Conservation (phyloP, 2,113 vertebrate species). For the Cercocebus atys region DNA sequence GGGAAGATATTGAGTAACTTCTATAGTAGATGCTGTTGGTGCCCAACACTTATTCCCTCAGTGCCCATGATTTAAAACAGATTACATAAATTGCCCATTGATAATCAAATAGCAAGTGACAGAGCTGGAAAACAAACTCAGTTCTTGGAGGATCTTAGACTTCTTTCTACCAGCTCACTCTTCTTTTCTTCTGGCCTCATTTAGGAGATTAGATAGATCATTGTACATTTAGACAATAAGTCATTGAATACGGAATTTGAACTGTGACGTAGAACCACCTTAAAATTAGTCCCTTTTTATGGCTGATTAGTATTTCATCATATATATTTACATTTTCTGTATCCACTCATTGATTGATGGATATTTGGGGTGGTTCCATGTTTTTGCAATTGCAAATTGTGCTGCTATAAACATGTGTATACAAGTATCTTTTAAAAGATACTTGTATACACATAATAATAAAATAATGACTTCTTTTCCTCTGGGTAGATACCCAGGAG, state of each 20-base stretch:
- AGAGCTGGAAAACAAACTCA: neutral
- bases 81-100: neutral
- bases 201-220: neutral
- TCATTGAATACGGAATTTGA: neutral
- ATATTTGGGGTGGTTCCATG: too few species aligned
- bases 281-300: neutral
- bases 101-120: neutral
- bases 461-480: too few species aligned
- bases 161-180: neutral
- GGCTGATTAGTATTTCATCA: too few species aligned
- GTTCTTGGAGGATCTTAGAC: neutral
- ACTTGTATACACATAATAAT: too few species aligned
- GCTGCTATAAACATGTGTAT: too few species aligned
- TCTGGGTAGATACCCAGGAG: too few species aligned
- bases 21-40: neutral
- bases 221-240: neutral
- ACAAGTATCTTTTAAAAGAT: too few species aligned
- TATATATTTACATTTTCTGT: too few species aligned
- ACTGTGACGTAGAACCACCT: neutral
- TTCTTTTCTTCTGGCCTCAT: neutral
- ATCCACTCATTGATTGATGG: too few species aligned
- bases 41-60: neutral
- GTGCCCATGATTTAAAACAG: neutral
- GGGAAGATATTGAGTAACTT: neutral
- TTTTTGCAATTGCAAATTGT: too few species aligned